These are phyloP conservation scores for Acanthornis magna DNA, from an alignment of 2,797 vertebrate species.

Conservation along the genomic window DNA sequence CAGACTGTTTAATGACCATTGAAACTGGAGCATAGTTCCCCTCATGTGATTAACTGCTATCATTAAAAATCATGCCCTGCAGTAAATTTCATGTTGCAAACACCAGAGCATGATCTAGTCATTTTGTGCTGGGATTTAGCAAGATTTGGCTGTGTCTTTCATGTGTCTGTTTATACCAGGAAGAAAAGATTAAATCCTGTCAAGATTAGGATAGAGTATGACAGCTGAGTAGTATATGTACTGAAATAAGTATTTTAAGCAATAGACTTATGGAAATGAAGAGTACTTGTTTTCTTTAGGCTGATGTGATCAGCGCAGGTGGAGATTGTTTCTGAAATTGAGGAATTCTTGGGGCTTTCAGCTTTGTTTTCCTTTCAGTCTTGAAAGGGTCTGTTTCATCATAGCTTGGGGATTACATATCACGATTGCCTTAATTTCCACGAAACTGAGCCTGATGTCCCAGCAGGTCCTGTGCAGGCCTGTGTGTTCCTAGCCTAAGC, in stretches of 20 bases:
- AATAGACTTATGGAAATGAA: neutral
- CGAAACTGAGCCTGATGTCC: neutral
- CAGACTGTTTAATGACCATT: neutral
- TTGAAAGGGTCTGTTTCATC: neutral
- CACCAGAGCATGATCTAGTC: neutral
- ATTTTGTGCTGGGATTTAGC: neutral
- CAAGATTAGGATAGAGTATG: neutral
- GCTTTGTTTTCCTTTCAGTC: neutral
- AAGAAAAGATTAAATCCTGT: constrained; percentile 16
- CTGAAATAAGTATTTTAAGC: neutral
- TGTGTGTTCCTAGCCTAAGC: neutral
- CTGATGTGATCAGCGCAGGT: neutral
- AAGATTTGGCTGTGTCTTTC: neutral
- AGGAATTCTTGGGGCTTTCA: neutral
- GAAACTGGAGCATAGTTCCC: neutral
- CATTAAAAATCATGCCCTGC: neutral
- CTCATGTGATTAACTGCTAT: neutral
- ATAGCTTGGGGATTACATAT: neutral
- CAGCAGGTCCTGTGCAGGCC: neutral
- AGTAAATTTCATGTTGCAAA: constrained; percentile 18
- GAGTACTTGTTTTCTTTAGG: neutral
- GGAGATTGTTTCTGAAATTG: neutral
- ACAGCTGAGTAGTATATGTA: neutral
- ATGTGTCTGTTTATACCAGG: neutral
- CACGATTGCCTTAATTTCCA: neutral